phyloP scores from a whole-genome alignment of 2,888 invertebrate species.

The Invenusta paracnida region DNA sequence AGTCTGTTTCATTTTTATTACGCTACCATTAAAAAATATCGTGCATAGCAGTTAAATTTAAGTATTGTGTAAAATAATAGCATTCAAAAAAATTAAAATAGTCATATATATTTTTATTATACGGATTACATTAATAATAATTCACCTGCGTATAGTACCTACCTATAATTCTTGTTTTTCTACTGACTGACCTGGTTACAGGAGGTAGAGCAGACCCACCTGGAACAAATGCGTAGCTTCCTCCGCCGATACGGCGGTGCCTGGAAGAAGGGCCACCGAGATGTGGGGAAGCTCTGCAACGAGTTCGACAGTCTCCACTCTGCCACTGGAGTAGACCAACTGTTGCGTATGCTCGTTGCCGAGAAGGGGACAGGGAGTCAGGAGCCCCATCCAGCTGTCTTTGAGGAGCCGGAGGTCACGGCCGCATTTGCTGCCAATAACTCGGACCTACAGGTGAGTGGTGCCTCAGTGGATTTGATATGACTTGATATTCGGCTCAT shows the following conservation, averaged over 20 bases:
- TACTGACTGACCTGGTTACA: no score
- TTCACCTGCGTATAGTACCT: no score
- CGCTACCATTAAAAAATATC: no score
- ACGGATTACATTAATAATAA: no score
- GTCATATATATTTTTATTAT: no score
- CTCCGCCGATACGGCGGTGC: conserved; percentile 73
- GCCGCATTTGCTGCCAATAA: conserved; percentile 15
- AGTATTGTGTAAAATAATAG: no score
- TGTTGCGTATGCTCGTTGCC: conserved; percentile 82
- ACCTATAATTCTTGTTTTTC: no score
- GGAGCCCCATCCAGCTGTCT: conserved; percentile 2
- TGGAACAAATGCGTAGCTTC: conserved; percentile 90
- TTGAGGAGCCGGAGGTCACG: conserved; percentile 9
- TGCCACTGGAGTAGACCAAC: conserved; percentile 83
- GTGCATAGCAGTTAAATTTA: no score
- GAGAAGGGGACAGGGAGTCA: conserved; percentile 78
- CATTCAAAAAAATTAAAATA: no score
- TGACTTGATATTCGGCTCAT: no score
- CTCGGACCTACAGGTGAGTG: neutral
- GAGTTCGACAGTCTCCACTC: conserved; percentile 86
- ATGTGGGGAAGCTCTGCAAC: conserved; percentile 82
- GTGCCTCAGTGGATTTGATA: no score
- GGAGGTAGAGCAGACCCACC: conserved; percentile 84
- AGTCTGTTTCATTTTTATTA: no score
- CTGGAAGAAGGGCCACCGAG: conserved; percentile 76